Conservation (phyloP, 2,113 vertebrate species). For the Nothoprocta pentlandii region DNA sequence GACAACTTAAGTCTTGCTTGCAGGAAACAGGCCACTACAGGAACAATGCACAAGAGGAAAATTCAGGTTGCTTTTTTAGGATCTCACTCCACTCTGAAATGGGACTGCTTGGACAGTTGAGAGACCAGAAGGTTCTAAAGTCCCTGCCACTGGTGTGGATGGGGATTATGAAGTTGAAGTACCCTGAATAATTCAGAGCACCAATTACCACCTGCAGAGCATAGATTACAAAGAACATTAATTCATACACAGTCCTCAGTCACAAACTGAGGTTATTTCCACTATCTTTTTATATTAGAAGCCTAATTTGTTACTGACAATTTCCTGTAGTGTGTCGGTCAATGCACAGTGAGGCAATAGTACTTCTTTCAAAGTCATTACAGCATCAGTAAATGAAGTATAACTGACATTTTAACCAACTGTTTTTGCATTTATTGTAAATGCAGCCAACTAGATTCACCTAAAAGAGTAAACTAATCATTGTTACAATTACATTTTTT, state of each 20-base stretch:
- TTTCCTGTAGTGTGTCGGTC: not conserved
- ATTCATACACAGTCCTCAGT: not conserved
- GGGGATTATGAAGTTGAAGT: not conserved
- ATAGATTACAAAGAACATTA: not conserved
- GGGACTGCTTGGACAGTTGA: not conserved
- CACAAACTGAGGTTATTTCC: not conserved
- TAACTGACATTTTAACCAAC: not conserved
- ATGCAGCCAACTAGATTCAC: not conserved
- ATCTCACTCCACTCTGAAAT: not conserved
- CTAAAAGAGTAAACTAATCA: not conserved
- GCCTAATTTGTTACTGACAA: not conserved
- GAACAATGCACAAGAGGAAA: not conserved
- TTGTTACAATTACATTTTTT: not conserved
- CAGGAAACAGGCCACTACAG: not conserved
- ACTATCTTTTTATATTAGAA: not conserved
- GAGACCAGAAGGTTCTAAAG: not conserved
- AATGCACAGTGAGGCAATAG: not conserved
- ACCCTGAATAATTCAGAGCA: not conserved
- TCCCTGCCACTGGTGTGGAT: not conserved
- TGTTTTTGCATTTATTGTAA: not conserved
- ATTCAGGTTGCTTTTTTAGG: not conserved
- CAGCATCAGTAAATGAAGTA: not conserved
- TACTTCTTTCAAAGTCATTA: not conserved
- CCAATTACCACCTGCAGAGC: not conserved
- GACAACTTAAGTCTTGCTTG: not conserved